Percentiles rank a stretch among this genome's conserved stretches.
phyloP scores from a whole-genome alignment of 2,888 invertebrate genomes.

The Xanthorhoe designata region DNA sequence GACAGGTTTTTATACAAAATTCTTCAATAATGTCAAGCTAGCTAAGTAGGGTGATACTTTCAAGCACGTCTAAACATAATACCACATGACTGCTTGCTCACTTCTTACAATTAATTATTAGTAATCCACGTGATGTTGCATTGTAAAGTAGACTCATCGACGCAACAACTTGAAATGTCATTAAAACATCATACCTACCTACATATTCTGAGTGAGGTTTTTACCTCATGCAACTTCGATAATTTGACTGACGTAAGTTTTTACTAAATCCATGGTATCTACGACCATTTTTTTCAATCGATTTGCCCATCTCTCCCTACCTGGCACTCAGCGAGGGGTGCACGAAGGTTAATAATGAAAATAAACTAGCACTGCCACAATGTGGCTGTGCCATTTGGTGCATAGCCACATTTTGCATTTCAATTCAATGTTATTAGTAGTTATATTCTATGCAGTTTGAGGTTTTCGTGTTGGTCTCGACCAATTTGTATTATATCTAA shows the following conservation, averaged over 20 bases:
- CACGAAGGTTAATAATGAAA: conserved; percentile 51
- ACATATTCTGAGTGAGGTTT: too few species aligned
- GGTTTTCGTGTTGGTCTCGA: conserved; percentile 8
- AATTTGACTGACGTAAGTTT: conserved; percentile 20
- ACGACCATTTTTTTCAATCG: conserved; percentile 45
- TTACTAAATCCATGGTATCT: conserved; percentile 31
- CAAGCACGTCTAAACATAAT: too few species aligned
- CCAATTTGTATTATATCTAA: background rate
- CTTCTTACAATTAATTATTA: too few species aligned
- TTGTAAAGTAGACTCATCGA: background rate
- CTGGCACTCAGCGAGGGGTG: conserved; percentile 67
- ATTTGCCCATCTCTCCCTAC: conserved; percentile 51
- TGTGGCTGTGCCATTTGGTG: conserved; percentile 55
- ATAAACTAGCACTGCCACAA: conserved; percentile 59
- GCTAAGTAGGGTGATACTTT: too few species aligned
- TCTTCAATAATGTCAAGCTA: too few species aligned
- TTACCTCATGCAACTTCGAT: conserved; percentile 3
- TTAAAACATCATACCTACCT: too few species aligned
- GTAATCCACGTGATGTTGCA: background rate
- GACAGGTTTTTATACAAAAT: background rate
- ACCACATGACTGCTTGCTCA: too few species aligned
- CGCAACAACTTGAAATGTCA: background rate
- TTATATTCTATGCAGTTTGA: conserved; percentile 8
- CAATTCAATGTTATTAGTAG: conserved; percentile 46
- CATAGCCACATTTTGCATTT: conserved; percentile 38